phyloP scores from a whole-genome alignment of 1,140 invertebrate species.

The Aphaenogaster ashmeadi region DNA sequence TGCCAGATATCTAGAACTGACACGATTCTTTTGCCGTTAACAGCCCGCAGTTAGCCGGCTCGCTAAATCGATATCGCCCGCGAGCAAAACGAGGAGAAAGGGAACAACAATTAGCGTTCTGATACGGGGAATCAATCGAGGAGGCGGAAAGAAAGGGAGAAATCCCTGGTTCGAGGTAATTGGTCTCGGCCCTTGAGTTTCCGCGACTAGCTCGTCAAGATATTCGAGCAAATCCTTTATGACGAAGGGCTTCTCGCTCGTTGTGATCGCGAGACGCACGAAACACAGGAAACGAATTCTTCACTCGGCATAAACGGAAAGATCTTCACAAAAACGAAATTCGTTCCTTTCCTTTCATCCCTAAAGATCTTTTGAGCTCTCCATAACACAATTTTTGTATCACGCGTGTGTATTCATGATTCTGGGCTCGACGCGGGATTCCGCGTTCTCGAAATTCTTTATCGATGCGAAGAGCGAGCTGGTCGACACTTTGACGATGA shows the following conservation, averaged over 20 bases:
- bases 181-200: constrained; percentile 55
- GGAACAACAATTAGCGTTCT: constrained; percentile 72
- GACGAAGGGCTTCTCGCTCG: constrained; percentile 49
- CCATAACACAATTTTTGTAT: background rate
- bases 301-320: constrained; percentile 32
- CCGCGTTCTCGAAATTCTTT: background rate
- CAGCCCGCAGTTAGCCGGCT: constrained; percentile 44
- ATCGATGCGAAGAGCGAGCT: background rate
- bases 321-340: background rate
- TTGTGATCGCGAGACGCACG: constrained; percentile 45
- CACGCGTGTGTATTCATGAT: background rate
- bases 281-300: constrained; percentile 61
- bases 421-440: background rate
- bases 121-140: constrained; percentile 69
- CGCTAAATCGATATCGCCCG: constrained; percentile 62
- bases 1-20: constrained; percentile 24
- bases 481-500: constrained; percentile 32
- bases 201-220: constrained; percentile 51
- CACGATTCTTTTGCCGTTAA: constrained; percentile 50
- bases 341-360: background rate
- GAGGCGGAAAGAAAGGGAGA: constrained; percentile 66
- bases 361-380: background rate
- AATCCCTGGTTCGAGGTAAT: constrained; percentile 57
- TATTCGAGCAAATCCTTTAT: constrained; percentile 56
- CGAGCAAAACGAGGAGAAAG: constrained; percentile 55